These are phyloP conservation scores for Ophion costatus DNA, from an alignment of 2,888 invertebrate species.

Conservation along the genomic window DNA sequence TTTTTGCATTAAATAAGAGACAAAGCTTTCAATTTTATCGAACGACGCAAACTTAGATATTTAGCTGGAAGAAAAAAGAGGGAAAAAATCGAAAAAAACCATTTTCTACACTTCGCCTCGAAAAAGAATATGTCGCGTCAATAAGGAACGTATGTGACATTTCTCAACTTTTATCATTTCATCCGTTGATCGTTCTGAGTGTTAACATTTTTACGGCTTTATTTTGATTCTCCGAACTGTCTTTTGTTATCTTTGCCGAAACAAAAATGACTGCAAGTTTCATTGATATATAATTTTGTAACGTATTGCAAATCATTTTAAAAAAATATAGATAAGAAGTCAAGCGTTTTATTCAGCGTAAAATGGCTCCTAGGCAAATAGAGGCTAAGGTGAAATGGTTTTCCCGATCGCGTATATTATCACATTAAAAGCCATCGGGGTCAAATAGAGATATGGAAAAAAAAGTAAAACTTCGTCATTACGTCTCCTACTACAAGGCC, in stretches of 20 bases:
- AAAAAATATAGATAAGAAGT: not conserved
- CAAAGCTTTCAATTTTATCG: not conserved
- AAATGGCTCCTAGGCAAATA: not conserved
- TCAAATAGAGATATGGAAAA: constrained; percentile 18
- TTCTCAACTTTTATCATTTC: no score
- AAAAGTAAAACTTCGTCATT: constrained; percentile 15
- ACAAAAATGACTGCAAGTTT: no score
- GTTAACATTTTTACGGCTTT: no score
- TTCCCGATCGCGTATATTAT: constrained; percentile 1
- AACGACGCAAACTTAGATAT: not conserved
- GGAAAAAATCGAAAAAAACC: no score
- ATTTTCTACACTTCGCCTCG: no score
- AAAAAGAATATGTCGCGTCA: no score
- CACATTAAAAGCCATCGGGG: not conserved
- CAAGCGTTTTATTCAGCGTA: not conserved
- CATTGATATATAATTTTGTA: no score
- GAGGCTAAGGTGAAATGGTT: constrained; percentile 20
- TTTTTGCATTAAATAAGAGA: not conserved
- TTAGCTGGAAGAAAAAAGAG: not conserved
- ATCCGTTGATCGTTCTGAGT: no score
- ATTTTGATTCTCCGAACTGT: no score
- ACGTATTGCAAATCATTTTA: no score
- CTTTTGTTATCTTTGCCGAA: no score
- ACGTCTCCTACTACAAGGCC: constrained; percentile 18
- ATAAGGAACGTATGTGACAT: no score